phyloP scores from a whole-genome alignment of 2,888 invertebrate species.

The Carpatolechia fugitivella region DNA sequence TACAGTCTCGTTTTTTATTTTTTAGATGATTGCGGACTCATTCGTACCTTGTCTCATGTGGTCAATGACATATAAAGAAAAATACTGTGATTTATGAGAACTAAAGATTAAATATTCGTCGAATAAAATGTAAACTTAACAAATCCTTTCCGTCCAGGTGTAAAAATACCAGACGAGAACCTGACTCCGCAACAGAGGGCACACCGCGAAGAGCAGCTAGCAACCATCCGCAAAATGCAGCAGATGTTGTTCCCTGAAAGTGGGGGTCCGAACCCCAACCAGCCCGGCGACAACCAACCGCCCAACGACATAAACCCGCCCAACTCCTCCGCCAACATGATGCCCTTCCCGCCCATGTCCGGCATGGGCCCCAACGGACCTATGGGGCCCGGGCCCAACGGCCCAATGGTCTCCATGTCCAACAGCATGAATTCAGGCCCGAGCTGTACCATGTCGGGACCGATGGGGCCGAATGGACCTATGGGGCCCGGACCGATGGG shows the following conservation, averaged over 20 bases:
- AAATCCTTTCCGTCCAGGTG: slow-evolving; percentile 66
- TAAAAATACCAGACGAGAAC: slow-evolving; percentile 97
- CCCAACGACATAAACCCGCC: slow-evolving; percentile 61
- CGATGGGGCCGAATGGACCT: slow-evolving; percentile 57
- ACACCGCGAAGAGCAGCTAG: slow-evolving; percentile 95
- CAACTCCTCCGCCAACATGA: slow-evolving; percentile 61
- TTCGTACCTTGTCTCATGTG: too few species aligned
- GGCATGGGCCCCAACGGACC: slow-evolving; percentile 63
- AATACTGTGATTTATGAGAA: too few species aligned
- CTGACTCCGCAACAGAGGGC: slow-evolving; percentile 97
- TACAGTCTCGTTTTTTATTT: too few species aligned
- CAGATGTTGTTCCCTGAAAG: slow-evolving; percentile 94
- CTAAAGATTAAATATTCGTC: too few species aligned
- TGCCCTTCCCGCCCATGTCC: slow-evolving; percentile 66
- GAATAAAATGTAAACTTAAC: too few species aligned
- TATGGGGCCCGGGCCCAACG: slow-evolving; percentile 65
- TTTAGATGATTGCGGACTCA: too few species aligned
- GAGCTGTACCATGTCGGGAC: slow-evolving; percentile 71
- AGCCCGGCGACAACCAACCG: slow-evolving; percentile 38
- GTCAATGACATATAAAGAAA: too few species aligned
- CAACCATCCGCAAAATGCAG: slow-evolving; percentile 94
- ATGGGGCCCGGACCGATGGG: slow-evolving; percentile 52
- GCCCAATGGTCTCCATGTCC: slow-evolving; percentile 72
- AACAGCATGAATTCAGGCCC: slow-evolving; percentile 68
- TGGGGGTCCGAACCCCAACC: slow-evolving; percentile 51